Percentiles rank a stretch among this genome's conserved stretches.
Conservation (phyloP, 2,797 vertebrate species). For the Betta splendens region DNA sequence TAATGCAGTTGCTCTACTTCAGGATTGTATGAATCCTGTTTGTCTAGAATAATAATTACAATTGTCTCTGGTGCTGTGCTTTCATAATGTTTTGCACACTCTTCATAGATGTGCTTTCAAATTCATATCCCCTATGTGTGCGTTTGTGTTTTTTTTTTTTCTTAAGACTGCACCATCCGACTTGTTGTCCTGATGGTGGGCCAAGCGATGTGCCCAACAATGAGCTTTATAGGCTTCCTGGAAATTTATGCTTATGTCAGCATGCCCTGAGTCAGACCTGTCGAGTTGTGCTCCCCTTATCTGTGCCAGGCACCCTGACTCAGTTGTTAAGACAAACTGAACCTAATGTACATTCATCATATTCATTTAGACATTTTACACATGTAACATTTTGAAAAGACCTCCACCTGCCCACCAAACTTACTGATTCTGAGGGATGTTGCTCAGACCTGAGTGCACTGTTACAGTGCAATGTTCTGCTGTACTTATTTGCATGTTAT, state of each 20-base stretch:
- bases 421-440: constrained; percentile 21
- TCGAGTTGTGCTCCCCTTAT: constrained; percentile 44
- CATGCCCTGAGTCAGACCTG: constrained; percentile 72
- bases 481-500: constrained; percentile 42
- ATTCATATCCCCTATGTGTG: constrained; percentile 16
- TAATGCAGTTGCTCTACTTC: constrained; percentile 1
- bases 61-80: neutral
- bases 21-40: constrained; percentile 7
- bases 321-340: constrained; percentile 15
- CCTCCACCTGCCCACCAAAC: constrained; percentile 11
- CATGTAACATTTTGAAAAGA: constrained; percentile 13
- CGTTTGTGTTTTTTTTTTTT: constrained; percentile 4
- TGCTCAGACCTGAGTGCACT: constrained; percentile 2
- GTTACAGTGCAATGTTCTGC: constrained; percentile 5
- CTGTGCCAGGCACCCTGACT: constrained; percentile 26
- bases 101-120: neutral
- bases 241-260: constrained; percentile 76
- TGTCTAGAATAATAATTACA: neutral
- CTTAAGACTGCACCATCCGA: constrained; percentile 36
- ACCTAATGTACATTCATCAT: constrained; percentile 20
- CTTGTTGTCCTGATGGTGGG: constrained; percentile 40
- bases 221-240: constrained; percentile 67
- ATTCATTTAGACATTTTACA: constrained; percentile 3
- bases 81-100: neutral
- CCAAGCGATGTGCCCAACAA: constrained; percentile 55